These are phyloP conservation scores for Anguilla megastoma DNA, from an alignment of 2,797 vertebrate genomes.

Conservation along the genomic window DNA sequence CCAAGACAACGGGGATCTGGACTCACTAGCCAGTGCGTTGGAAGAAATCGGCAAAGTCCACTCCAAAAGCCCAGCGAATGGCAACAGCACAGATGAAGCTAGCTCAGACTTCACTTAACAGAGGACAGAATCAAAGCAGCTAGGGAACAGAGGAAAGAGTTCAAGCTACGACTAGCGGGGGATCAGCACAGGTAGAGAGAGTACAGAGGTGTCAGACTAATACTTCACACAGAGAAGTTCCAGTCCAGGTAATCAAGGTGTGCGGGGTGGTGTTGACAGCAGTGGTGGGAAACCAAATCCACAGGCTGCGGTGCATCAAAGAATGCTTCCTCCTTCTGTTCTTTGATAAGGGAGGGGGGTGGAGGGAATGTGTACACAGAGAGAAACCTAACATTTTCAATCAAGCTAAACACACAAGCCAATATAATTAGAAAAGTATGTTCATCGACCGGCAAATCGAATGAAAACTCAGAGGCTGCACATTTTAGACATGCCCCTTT, in stretches of 20 bases:
- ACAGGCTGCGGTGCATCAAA: neutral
- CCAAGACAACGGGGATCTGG: conserved; percentile 87
- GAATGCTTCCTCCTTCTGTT: neutral
- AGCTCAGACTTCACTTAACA: conserved; percentile 78
- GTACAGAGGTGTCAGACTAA: neutral
- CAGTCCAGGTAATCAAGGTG: neutral
- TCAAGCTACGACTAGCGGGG: neutral
- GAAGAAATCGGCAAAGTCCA: conserved; percentile 90
- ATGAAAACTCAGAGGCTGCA: neutral
- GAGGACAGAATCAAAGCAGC: conserved; percentile 42
- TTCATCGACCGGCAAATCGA: neutral
- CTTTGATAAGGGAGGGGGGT: neutral
- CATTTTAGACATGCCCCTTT: neutral
- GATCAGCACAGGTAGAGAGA: neutral
- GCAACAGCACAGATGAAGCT: conserved; percentile 67
- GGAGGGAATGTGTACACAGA: neutral
- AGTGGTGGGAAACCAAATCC: neutral
- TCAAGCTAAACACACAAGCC: conserved; percentile 7
- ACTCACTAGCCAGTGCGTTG: conserved; percentile 79
- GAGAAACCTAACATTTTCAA: conserved; percentile 13
- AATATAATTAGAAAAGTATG: conserved; percentile 5
- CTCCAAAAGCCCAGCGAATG: conserved; percentile 66
- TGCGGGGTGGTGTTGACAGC: neutral
- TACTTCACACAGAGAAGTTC: neutral
- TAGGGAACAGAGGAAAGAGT: neutral